Base-by-base conservation (phyloP, 2,888 invertebrate species). In the Dynastes grantii region DNA sequence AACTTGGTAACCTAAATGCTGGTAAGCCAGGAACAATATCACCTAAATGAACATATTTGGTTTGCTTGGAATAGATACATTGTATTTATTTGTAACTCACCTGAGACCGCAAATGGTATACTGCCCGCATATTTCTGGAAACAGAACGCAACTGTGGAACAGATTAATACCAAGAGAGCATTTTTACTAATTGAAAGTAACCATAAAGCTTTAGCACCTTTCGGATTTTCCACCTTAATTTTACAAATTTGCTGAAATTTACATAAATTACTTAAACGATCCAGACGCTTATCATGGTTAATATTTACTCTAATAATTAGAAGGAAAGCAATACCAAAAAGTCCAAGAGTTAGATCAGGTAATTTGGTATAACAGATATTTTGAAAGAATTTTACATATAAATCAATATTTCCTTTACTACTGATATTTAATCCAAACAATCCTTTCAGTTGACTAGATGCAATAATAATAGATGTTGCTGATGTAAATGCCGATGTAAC, bases 401-500 rank as follows among this genome's bases (percentile, higher is more conserved):
- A 93, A 78, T 92, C 93, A 1, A 92, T 83, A 77, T 94, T 91
- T n/a, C 93, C 92, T 82, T 94, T 92, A 2, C 94, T 93, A 77
- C 92, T 89, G 86, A 93, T 92, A 83, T 90, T 91, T 49, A 96
- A 89, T 8, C 96, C 96, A 40, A 96, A 88, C 68, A 96, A 89
- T 73, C 93, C 93, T 89, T 95, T 95, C 13, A 95, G 83, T 89
- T 97, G 96, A 5, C 94, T 92, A 51, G 91, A 90, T 58, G 94
- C 92, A 83, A 97, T 95, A 84, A 95, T 95, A 11, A 95, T 87
- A 0, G 96, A 94, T 27, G 95, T 95, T 9, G 95, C 96, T 1
- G 96, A 94, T 61, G 96, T 96, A 87, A 97, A 97, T 1, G 95
- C 96, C 82, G 94, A 94, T 22, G 95, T 95, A 75, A 96, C 95